phyloP scores from a whole-genome alignment of 2,797 vertebrate genomes.

The Acipenser oxyrinchus region DNA sequence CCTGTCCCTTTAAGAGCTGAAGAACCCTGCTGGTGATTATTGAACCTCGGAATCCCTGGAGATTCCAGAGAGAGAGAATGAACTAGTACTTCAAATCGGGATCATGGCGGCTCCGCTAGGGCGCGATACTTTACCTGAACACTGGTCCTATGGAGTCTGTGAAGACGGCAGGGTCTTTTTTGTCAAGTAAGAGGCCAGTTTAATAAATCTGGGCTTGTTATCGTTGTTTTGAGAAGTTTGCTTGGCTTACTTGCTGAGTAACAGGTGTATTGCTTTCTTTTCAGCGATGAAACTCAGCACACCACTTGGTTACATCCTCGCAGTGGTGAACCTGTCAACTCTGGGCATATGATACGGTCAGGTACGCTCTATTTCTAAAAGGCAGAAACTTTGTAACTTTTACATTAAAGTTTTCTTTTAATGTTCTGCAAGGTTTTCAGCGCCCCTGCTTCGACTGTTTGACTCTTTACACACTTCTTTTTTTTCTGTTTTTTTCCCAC shows the following conservation, averaged over 20 bases:
- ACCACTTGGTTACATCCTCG: slow-evolving; percentile 95
- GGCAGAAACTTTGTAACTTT: background rate
- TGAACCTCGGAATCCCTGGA: slow-evolving; percentile 42
- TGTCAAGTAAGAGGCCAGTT: slow-evolving; percentile 70
- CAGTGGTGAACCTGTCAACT: slow-evolving; percentile 91
- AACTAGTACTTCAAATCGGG: slow-evolving; percentile 43
- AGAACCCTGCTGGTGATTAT: slow-evolving; percentile 51
- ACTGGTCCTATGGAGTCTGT: slow-evolving; percentile 93
- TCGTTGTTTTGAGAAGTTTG: slow-evolving; percentile 7
- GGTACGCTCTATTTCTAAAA: slow-evolving; percentile 54
- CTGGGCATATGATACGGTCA: slow-evolving; percentile 96
- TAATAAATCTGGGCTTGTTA: background rate
- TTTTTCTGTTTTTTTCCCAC: slow-evolving; percentile 14
- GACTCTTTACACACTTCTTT: too few species aligned
- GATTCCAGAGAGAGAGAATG: slow-evolving; percentile 39
- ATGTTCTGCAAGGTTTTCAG: too few species aligned
- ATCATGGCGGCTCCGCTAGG: slow-evolving; percentile 86
- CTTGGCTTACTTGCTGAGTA: slow-evolving; percentile 43
- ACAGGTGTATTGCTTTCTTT: slow-evolving; percentile 76
- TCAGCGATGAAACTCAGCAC: slow-evolving; percentile 76
- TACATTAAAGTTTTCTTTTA: background rate
- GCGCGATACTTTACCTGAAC: slow-evolving; percentile 87
- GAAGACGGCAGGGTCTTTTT: slow-evolving; percentile 91
- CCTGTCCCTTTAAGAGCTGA: slow-evolving; percentile 61
- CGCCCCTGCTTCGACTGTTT: too few species aligned